A percentile compares a stretch with the other conserved stretches of the same genome.
Conservation (phyloP, 2,888 invertebrate genomes). For the Morinoia aosen region DNA sequence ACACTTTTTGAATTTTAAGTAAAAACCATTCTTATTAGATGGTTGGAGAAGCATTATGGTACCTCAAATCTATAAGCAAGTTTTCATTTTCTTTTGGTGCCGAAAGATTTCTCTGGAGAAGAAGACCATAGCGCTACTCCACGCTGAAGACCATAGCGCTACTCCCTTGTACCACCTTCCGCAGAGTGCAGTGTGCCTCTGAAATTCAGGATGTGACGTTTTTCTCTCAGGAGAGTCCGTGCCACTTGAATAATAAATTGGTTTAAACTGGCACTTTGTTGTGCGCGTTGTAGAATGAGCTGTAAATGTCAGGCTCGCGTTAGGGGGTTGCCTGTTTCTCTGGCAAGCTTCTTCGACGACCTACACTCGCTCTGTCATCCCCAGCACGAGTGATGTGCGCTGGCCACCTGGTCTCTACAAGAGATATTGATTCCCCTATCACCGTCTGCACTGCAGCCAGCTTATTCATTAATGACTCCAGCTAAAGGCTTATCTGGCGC, state of each 20-base stretch:
- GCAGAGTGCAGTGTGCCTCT: background rate
- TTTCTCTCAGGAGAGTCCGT: background rate
- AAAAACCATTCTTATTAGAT: background rate
- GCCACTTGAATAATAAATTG: slow-evolving; percentile 50
- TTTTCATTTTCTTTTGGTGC: background rate
- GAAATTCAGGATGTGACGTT: slow-evolving; percentile 4
- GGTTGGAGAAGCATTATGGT: background rate
- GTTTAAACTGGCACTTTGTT: slow-evolving; percentile 48
- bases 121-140: background rate
- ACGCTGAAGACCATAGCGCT: background rate
- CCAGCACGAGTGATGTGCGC: background rate
- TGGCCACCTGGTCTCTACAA: background rate
- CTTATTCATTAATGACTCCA: background rate
- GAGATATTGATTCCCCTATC: background rate
- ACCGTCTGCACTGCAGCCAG: background rate
- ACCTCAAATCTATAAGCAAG: background rate
- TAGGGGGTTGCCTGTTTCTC: background rate
- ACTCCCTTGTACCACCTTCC: background rate
- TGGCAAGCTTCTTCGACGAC: background rate
- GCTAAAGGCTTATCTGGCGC: background rate
- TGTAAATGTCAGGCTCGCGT: background rate
- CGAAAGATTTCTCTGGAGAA: background rate
- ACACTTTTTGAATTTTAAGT: background rate
- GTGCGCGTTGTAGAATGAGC: slow-evolving; percentile 44
- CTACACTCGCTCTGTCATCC: background rate